Percentiles rank a stretch among this genome's conserved stretches.
Conservation (phyloP, 2,113 vertebrate species). For the Ceyx melanurus region DNA sequence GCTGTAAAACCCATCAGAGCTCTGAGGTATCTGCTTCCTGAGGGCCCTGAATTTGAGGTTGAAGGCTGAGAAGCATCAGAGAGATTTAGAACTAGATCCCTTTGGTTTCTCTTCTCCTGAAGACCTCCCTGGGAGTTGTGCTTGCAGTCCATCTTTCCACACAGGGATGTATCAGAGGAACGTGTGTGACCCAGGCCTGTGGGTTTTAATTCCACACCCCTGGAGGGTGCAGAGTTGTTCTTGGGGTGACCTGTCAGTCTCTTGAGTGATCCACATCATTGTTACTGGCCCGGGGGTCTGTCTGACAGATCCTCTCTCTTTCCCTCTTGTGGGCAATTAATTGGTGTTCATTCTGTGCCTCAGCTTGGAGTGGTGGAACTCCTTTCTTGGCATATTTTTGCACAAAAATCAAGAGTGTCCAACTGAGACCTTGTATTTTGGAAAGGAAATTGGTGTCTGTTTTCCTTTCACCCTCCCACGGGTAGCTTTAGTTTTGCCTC, state of each 20-base stretch:
- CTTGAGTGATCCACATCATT: accelerated
- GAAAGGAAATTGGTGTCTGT: not conserved
- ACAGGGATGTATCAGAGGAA: not conserved
- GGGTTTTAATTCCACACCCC: not conserved
- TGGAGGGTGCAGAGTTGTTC: accelerated
- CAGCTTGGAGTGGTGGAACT: not conserved
- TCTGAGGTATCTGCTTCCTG: not conserved
- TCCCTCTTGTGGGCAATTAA: not conserved
- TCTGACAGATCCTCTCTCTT: not conserved
- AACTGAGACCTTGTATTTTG: not conserved
- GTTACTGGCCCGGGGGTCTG: too few species aligned
- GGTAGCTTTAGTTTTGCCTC: not conserved
- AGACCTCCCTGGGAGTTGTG: not conserved
- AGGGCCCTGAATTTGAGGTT: not conserved
- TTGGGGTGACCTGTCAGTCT: not conserved
- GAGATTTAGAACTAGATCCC: not conserved
- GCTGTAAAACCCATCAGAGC: not conserved
- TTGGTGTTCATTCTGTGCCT: accelerated
- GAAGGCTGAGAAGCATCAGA: not conserved
- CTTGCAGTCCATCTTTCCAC: not conserved
- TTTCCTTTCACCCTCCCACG: not conserved
- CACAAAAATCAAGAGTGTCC: not conserved
- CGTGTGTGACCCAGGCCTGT: accelerated
- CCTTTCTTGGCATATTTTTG: not conserved
- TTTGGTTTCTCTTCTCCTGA: not conserved